A percentile compares a stretch with the other conserved stretches of the same genome.
Conservation (phyloP, 1,140 invertebrate species). For the Cheumatopsyche charites region DNA sequence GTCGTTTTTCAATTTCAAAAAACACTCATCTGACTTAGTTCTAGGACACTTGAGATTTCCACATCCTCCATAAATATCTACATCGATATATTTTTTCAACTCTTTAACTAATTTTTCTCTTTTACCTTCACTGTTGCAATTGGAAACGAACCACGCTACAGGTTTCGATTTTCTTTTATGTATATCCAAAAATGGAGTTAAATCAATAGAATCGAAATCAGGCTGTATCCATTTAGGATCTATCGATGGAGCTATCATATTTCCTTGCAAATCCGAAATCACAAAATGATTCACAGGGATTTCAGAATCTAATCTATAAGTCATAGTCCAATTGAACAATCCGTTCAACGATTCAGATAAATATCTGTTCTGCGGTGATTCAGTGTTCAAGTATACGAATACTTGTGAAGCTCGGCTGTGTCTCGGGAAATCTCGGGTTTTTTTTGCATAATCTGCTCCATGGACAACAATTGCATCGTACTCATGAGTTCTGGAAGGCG, state of each 20-base stretch:
- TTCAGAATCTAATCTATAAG: conserved; percentile 69
- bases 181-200: conserved; percentile 35
- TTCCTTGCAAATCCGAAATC: conserved; percentile 50
- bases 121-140: conserved; percentile 62
- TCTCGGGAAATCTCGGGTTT: conserved; percentile 43
- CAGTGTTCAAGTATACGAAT: conserved; percentile 53
- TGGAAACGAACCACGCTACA: conserved; percentile 68
- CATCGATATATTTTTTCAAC: conserved; percentile 62
- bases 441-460: conserved; percentile 49
- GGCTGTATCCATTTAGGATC: not conserved
- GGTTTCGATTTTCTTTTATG: conserved; percentile 49
- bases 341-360: conserved; percentile 51
- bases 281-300: conserved; percentile 61
- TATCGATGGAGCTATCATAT: conserved; percentile 50
- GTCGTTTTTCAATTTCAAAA: conserved; percentile 55
- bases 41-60: conserved; percentile 52
- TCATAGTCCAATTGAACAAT: conserved; percentile 69
- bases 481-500: conserved; percentile 43
- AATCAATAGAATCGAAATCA: not conserved
- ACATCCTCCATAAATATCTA: conserved; percentile 73
- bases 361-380: conserved; percentile 54
- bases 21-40: conserved; percentile 53
- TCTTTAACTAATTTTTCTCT: conserved; percentile 62
- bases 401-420: conserved; percentile 50
- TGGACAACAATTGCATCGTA: conserved; percentile 58